Evolutionary conservation across 2,888 invertebrate species (phyloP).

Genomic region (Carterocephalus palaemon): DNA sequence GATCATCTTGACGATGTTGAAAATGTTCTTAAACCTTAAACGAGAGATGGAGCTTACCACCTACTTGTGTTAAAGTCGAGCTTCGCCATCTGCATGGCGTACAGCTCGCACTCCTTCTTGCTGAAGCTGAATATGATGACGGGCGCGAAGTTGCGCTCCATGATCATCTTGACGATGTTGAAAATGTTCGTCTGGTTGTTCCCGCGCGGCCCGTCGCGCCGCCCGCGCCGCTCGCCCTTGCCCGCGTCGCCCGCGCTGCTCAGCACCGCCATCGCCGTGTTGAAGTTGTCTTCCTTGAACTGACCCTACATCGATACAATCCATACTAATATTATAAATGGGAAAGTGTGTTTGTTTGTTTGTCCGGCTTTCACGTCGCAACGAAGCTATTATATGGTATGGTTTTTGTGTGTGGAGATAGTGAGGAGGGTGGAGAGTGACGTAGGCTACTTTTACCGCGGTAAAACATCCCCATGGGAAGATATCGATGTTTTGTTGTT

Average conservation of each 20-base stretch:
- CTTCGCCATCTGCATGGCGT: constrained; percentile 97
- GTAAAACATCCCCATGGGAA: too few relatives aligned
- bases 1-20: too few relatives aligned
- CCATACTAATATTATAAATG: background rate
- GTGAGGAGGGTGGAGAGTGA: too few relatives aligned
- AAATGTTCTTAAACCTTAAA: too few relatives aligned
- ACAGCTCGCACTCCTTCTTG: constrained; percentile 98
- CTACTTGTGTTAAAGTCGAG: constrained; percentile 95
- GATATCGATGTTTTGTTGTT: too few relatives aligned
- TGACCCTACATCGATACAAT: constrained; percentile 81
- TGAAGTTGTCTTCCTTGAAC: constrained; percentile 98
- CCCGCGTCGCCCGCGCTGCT: constrained; percentile 89
- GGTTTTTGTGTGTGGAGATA: too few relatives aligned
- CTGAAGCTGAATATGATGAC: constrained; percentile 99
- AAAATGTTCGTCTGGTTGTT: constrained; percentile 90
- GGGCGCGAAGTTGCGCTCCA: constrained; percentile 98
- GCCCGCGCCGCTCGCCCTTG: constrained; percentile 88
- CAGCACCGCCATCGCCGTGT: constrained; percentile 96
- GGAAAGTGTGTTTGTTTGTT: too few relatives aligned
- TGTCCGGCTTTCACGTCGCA: too few relatives aligned
- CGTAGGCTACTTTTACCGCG: too few relatives aligned
- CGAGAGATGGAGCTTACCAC: too few relatives aligned
- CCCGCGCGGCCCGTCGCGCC: constrained; percentile 84
- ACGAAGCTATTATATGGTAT: too few relatives aligned
- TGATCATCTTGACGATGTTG: constrained; percentile 99